These are phyloP conservation scores for Lordiphosa clarofinis DNA, from an alignment of 1,140 invertebrate species.

Conservation along the genomic window DNA sequence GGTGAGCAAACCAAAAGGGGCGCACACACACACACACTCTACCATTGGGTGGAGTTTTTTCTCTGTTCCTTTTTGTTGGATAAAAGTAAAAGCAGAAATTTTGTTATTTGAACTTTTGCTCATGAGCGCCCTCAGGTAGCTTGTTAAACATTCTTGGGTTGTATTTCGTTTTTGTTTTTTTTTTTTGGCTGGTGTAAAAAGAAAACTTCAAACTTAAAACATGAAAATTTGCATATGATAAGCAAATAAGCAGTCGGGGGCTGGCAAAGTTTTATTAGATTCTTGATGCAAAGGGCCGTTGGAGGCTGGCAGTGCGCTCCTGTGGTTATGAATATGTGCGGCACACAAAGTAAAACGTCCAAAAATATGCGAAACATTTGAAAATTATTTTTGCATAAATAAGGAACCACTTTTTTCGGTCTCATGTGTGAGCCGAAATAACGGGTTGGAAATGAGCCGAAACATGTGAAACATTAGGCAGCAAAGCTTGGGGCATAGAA, in stretches of 20 bases:
- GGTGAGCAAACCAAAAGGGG: slow-evolving; percentile 47
- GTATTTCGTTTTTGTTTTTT: slow-evolving; percentile 27
- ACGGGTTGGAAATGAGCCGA: slow-evolving; percentile 63
- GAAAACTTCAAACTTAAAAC: slow-evolving; percentile 65
- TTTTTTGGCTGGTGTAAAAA: slow-evolving; percentile 24
- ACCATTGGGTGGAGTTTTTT: slow-evolving; percentile 16
- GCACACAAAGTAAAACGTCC: slow-evolving; percentile 29
- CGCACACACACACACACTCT: slow-evolving; percentile 9
- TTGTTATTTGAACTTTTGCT: slow-evolving; percentile 74
- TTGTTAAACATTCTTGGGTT: slow-evolving; percentile 73
- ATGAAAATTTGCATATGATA: slow-evolving; percentile 76
- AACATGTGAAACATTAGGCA: slow-evolving; percentile 41
- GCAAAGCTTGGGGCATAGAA: slow-evolving; percentile 28
- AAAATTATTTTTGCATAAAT: slow-evolving; percentile 75
- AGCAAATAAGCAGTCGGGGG: slow-evolving; percentile 68
- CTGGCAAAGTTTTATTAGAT: slow-evolving; percentile 74
- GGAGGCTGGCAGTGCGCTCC: slow-evolving; percentile 25
- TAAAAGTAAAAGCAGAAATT: slow-evolving; percentile 67
- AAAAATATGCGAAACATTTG: slow-evolving; percentile 68
- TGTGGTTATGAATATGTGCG: slow-evolving; percentile 61
- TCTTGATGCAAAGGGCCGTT: slow-evolving; percentile 41
- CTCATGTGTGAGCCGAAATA: slow-evolving; percentile 25
- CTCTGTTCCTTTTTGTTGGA: not conserved
- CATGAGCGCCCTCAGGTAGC: slow-evolving; percentile 58
- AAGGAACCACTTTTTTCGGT: slow-evolving; percentile 25